phyloP scores from a whole-genome alignment of 1,140 invertebrate species.

The Thalassaphorura encarpata region DNA sequence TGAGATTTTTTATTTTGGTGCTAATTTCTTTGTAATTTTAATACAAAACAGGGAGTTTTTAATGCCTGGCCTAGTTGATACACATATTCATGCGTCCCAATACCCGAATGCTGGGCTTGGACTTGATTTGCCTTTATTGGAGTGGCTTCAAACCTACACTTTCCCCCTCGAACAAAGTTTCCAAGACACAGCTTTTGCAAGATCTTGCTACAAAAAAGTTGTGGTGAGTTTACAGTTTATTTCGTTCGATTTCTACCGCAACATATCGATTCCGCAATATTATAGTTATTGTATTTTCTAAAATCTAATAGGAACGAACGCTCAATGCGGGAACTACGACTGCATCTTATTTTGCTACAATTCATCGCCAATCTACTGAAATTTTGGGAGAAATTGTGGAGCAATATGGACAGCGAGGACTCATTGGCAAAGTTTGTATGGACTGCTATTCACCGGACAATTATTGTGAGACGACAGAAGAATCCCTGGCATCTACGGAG shows the following conservation, averaged over 20 bases:
- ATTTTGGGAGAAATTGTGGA: constrained; percentile 55
- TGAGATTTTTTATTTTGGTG: background rate
- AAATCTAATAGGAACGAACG: constrained; percentile 63
- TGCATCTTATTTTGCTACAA: constrained; percentile 74
- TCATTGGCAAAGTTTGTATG: constrained; percentile 86
- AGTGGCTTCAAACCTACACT: constrained; percentile 79
- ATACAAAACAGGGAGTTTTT: constrained; percentile 50
- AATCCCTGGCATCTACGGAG: constrained; percentile 50
- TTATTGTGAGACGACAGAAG: constrained; percentile 48
- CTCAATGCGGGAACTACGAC: constrained; percentile 72
- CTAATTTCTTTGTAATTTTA: background rate
- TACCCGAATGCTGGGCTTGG: constrained; percentile 72
- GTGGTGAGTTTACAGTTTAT: constrained; percentile 52
- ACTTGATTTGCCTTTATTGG: constrained; percentile 62
- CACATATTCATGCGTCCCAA: constrained; percentile 81
- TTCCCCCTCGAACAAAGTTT: constrained; percentile 72
- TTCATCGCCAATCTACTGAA: constrained; percentile 59
- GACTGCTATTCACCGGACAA: constrained; percentile 50
- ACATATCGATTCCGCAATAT: background rate
- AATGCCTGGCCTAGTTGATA: constrained; percentile 77
- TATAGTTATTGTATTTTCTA: constrained; percentile 29
- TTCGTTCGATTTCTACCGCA: background rate
- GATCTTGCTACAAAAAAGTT: constrained; percentile 58
- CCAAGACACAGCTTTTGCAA: constrained; percentile 55
- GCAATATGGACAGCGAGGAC: constrained; percentile 62